phyloP scores from a whole-genome alignment of 1,140 invertebrate species.

The Tetranychus urticae region DNA sequence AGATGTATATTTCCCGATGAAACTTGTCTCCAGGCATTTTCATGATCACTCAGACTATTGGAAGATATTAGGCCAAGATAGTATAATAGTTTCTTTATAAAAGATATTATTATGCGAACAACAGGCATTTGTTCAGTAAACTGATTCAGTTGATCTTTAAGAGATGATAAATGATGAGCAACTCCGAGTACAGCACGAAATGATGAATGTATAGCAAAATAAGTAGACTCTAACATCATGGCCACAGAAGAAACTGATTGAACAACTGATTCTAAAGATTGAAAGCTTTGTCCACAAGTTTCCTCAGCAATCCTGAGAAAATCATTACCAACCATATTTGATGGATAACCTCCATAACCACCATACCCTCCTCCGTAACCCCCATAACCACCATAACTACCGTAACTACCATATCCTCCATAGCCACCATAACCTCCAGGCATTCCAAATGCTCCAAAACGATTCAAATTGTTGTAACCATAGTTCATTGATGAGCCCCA shows the following conservation, averaged over 20 bases:
- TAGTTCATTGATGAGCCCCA: no score
- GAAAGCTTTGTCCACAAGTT: slow-evolving; percentile 65
- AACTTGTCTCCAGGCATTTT: background rate
- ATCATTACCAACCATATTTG: slow-evolving; percentile 25
- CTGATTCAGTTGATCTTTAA: background rate
- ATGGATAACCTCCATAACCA: background rate
- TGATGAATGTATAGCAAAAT: slow-evolving; percentile 75
- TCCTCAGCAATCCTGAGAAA: slow-evolving; percentile 71
- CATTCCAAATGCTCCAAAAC: background rate
- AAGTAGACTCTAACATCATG: slow-evolving; percentile 89
- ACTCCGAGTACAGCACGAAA: slow-evolving; percentile 82
- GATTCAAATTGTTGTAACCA: background rate
- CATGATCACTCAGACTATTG: background rate
- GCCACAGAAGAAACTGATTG: slow-evolving; percentile 71
- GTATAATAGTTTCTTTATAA: background rate
- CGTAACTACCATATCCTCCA: background rate
- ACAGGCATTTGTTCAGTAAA: background rate
- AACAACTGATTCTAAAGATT: slow-evolving; percentile 77
- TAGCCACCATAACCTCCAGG: background rate
- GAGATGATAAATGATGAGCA: slow-evolving; percentile 29
- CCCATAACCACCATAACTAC: background rate
- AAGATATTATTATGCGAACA: background rate
- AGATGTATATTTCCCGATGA: background rate
- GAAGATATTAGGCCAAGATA: background rate
- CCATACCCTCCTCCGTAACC: background rate